Evolutionary conservation across 2,797 vertebrate genomes (phyloP).

Genomic region (Avahi laniger): DNA sequence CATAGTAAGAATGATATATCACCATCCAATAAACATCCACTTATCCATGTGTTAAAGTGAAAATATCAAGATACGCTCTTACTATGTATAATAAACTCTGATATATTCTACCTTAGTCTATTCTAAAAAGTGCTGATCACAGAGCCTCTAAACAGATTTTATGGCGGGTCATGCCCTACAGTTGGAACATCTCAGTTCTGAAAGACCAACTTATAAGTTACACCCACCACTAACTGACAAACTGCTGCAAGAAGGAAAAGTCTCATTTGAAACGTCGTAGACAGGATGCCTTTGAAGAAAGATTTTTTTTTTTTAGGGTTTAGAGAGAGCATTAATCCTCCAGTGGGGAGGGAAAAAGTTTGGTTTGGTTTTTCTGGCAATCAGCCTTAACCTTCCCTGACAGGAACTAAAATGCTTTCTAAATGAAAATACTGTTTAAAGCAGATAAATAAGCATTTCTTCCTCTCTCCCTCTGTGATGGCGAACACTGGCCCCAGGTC

Average conservation of each 20-base stretch:
- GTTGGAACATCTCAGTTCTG: neutral
- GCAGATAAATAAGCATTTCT: constrained; percentile 75
- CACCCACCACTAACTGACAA: constrained; percentile 60
- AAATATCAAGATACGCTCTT: neutral
- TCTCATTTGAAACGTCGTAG: constrained; percentile 75
- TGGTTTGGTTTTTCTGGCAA: constrained; percentile 81
- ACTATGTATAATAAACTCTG: neutral
- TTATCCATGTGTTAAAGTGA: neutral
- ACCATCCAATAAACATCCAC: neutral
- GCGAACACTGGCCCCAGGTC: constrained; percentile 69
- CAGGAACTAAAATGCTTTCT: constrained; percentile 83
- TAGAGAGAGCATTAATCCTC: constrained; percentile 81
- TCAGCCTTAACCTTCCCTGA: constrained; percentile 80
- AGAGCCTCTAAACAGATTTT: neutral
- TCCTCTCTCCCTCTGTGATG: constrained; percentile 69
- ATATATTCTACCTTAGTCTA: neutral
- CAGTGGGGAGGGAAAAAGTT: constrained; percentile 63
- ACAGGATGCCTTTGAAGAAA: constrained; percentile 79
- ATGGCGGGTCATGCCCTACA: rapidly evolving
- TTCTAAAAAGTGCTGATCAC: neutral
- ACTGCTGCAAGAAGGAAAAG: constrained; percentile 69
- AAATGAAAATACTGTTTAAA: constrained; percentile 79
- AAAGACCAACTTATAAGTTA: neutral
- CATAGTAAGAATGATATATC: neutral
- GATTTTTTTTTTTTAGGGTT: constrained; percentile 8